A percentile compares a stretch with the other conserved stretches of the same genome.
Evolutionary conservation across 2,888 invertebrate species (phyloP).

Genomic region (Bimastos eiseni): DNA sequence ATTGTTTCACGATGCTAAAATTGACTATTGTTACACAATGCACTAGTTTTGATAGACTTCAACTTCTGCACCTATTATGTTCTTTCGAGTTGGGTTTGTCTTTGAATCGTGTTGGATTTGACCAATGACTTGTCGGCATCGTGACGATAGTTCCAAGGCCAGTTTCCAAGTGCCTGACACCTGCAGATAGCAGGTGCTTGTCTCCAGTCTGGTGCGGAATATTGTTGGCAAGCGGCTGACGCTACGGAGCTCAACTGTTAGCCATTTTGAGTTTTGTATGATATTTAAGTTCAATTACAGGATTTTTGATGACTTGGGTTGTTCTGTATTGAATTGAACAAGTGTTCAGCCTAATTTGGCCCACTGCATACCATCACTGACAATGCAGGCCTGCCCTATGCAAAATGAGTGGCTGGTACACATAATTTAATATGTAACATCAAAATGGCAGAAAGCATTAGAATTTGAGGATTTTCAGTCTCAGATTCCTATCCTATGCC

Average conservation of each 20-base stretch:
- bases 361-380: background rate
- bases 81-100: background rate
- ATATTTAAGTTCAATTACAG: slow-evolving; percentile 13
- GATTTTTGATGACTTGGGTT: background rate
- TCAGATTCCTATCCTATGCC: too few species aligned
- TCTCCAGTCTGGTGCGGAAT: background rate
- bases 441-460: too few species aligned
- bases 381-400: background rate
- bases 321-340: background rate
- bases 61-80: background rate
- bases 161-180: slow-evolving; percentile 13
- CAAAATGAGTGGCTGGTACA: too few species aligned
- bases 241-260: background rate
- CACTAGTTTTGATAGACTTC: background rate
- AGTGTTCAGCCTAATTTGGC: background rate
- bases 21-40: background rate
- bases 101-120: background rate
- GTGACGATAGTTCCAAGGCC: background rate
- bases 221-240: background rate
- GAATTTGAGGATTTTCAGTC: too few species aligned
- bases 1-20: too few species aligned
- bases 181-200: background rate
- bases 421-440: background rate
- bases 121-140: background rate
- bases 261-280: background rate